These are phyloP conservation scores for Epizoanthus ramosus DNA, from an alignment of 92 coral and sea anemone species.

Conservation along the genomic window DNA sequence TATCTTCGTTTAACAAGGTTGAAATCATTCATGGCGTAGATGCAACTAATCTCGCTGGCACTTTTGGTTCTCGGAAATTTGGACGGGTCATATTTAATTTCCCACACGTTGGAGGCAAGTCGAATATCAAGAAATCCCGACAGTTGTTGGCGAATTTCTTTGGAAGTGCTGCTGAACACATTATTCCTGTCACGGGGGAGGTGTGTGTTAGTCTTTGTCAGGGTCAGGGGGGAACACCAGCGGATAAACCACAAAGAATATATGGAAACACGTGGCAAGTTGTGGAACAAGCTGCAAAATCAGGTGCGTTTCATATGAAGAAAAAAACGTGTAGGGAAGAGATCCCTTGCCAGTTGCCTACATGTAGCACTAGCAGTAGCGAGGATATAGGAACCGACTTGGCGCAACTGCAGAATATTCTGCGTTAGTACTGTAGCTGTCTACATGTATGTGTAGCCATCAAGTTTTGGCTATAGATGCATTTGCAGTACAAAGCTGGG, in stretches of 20 bases:
- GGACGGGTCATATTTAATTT: conserved; percentile 89
- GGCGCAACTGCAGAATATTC: too few species aligned
- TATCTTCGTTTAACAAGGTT: conserved; percentile 58
- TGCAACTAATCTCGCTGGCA: conserved; percentile 74
- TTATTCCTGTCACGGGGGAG: conserved; percentile 69
- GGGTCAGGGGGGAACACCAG: conserved; percentile 98
- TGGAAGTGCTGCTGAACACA: conserved; percentile 71
- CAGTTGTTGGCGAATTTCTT: conserved; percentile 82
- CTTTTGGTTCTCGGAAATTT: conserved; percentile 64
- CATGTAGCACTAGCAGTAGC: too few species aligned
- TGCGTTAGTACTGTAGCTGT: too few species aligned
- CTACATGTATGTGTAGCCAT: too few species aligned
- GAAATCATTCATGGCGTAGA: conserved; percentile 83
- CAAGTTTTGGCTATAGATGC: too few species aligned
- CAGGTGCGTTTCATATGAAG: conserved; percentile 56
- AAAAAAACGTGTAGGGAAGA: too few species aligned
- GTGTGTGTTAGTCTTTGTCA: conserved; percentile 94
- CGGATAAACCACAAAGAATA: conserved; percentile 74
- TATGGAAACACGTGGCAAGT: conserved; percentile 98
- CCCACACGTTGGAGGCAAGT: conserved; percentile 95
- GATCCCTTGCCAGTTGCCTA: too few species aligned
- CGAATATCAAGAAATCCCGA: conserved; percentile 86
- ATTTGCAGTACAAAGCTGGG: too few species aligned
- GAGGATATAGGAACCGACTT: too few species aligned
- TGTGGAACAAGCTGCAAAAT: conserved; percentile 89